Conservation (phyloP, 2,888 invertebrate genomes). For the Torymus texanus region DNA sequence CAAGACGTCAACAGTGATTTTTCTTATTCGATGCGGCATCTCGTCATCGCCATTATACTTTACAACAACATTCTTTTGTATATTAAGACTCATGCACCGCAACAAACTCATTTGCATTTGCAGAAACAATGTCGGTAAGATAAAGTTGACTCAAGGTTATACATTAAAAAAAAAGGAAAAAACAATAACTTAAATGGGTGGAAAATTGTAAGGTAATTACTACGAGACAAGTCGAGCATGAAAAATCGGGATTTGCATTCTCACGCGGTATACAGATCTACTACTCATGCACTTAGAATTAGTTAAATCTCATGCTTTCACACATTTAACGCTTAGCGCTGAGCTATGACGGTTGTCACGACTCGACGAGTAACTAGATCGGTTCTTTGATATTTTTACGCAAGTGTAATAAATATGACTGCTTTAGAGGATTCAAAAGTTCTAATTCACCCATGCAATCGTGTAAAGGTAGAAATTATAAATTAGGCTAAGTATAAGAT, state of each 20-base stretch:
- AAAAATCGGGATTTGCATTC: constrained; percentile 33
- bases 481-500: not conserved
- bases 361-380: constrained; percentile 10
- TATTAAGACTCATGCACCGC: constrained; percentile 36
- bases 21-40: constrained; percentile 8
- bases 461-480: no score
- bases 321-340: constrained; percentile 28
- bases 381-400: constrained; percentile 18
- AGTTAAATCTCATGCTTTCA: constrained; percentile 46
- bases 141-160: constrained; percentile 1
- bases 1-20: not conserved
- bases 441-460: constrained; percentile 9
- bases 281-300: constrained; percentile 54
- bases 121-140: constrained; percentile 1
- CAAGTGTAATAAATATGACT: not conserved
- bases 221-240: constrained; percentile 30
- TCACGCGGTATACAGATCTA: constrained; percentile 31
- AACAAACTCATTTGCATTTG: constrained; percentile 9
- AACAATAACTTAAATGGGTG: constrained; percentile 22
- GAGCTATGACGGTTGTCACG: not conserved
- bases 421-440: constrained; percentile 3
- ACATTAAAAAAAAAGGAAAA: constrained; percentile 8
- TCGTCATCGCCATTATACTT: not conserved
- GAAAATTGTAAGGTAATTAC: constrained; percentile 26
- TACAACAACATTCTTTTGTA: not conserved